Evolutionary conservation across 2,797 vertebrate genomes (phyloP).

Genomic region (Notamacropus eugenii): DNA sequence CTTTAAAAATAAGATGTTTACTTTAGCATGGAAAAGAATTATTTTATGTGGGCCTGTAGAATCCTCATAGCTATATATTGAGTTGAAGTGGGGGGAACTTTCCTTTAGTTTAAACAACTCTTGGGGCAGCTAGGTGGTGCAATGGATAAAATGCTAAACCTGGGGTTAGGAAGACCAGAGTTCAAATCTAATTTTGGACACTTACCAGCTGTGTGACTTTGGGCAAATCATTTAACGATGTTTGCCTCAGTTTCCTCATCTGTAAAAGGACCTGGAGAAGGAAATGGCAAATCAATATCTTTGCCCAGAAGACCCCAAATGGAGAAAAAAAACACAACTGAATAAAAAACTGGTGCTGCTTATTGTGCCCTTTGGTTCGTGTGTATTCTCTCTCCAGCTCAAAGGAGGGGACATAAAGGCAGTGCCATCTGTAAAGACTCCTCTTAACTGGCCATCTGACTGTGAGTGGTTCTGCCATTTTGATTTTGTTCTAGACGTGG

Average conservation of each 20-base stretch:
- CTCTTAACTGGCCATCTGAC: not conserved
- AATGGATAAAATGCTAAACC: too few relatives aligned
- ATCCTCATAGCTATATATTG: not conserved
- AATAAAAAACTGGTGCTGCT: not conserved
- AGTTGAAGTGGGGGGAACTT: not conserved
- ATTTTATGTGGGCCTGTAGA: not conserved
- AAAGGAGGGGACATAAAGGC: not conserved
- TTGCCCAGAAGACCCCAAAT: not conserved
- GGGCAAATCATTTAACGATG: not conserved
- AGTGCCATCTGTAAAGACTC: not conserved
- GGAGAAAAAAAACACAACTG: not conserved
- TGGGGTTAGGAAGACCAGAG: not conserved
- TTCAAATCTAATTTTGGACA: not conserved
- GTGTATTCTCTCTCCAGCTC: not conserved
- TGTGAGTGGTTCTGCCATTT: not conserved
- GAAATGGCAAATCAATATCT: not conserved
- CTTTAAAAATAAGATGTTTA: not conserved
- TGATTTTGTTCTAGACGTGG: not conserved
- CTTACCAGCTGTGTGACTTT: not conserved
- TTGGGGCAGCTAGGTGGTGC: too few relatives aligned
- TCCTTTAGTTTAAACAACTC: not conserved
- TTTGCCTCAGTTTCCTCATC: not conserved
- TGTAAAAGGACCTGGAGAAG: not conserved
- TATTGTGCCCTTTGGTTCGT: not conserved
- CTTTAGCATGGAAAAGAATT: not conserved